phyloP scores from a whole-genome alignment of 2,888 invertebrate species.

The Tenodera sinensis region DNA sequence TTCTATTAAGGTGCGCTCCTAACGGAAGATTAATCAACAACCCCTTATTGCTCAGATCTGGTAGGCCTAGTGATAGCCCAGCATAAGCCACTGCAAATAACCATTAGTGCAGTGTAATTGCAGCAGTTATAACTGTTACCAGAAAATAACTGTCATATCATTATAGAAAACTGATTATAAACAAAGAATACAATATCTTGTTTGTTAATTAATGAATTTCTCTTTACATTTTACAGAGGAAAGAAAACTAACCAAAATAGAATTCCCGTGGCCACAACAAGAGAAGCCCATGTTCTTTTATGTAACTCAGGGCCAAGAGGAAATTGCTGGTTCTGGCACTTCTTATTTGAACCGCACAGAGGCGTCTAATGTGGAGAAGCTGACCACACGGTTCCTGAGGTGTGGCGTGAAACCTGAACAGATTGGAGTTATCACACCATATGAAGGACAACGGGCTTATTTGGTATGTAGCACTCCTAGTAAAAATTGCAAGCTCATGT shows the following conservation, averaged over 20 bases:
- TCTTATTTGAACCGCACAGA: conserved; percentile 98
- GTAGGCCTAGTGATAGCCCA: too few relatives aligned
- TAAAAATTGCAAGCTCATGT: too few relatives aligned
- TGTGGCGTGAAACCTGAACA: conserved; percentile 96
- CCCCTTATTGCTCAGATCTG: too few relatives aligned
- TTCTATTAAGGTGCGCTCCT: too few relatives aligned
- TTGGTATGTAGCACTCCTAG: conserved; percentile 52
- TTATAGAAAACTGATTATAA: too few relatives aligned
- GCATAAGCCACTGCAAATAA: too few relatives aligned
- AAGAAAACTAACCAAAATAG: conserved; percentile 80
- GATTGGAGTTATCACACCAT: conserved; percentile 98
- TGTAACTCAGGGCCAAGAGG: conserved; percentile 96
- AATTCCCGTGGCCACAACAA: conserved; percentile 96
- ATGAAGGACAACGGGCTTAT: conserved; percentile 97
- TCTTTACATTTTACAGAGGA: conserved; percentile 60
- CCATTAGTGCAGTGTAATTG: too few relatives aligned
- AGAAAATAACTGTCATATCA: too few relatives aligned
- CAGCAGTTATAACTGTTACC: too few relatives aligned
- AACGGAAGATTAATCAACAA: too few relatives aligned
- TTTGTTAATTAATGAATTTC: too few relatives aligned
- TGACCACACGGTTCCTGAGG: conserved; percentile 90
- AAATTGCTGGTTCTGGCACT: conserved; percentile 97
- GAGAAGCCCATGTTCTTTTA: conserved; percentile 99
- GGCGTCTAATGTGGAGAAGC: conserved; percentile 97
- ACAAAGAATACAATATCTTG: too few relatives aligned